Base-by-base conservation (phyloP, 1,140 invertebrate species). In the Coptotermes formosanus region DNA sequence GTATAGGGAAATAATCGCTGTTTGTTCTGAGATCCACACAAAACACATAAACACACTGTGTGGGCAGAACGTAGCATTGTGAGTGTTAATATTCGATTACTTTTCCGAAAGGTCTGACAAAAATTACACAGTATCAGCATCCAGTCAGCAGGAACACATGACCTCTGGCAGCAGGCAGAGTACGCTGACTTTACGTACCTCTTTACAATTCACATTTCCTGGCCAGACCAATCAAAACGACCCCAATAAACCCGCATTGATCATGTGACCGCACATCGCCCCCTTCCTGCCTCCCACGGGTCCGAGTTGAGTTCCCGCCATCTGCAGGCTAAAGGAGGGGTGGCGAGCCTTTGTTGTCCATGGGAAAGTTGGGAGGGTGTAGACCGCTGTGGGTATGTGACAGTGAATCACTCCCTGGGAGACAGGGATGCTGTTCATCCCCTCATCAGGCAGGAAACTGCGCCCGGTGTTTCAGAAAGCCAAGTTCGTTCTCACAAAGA, bases 291-390 rank as follows among this genome's bases (percentile, higher is more conserved):
- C 59, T 64, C 59, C 59, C 59, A 64, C 25, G 64, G 64, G 64
- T 30, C 64, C 64, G 64, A 75, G 64, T 75, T 75, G 64, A 75
- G 64, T 75, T 75, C 64, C 64, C 64, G 64, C 64, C 64, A 75
- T 75, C 64, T 75, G 64, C 64, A 75, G 64, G 11, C 25, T n/a
- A 8, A 75, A 30, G 64, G n/a, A 30, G n/a, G 64, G 64, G 64
- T 8, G 25, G 64, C 25, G 8, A 8, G 64, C n/a, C 16, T 75
- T 75, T 75, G 25, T 25, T 75, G 25, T 25, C n/a, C 64, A 25
- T n/a, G 25, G 64, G 64, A 30, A 75, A 75, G n/a, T 30, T 75
- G 25, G 25, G 64, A 75, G 64, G 64, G 64, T 75, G 64, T 75
- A 75, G 64, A 75, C 64, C 25, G 64, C 59, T 64, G 59, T 9